phyloP scores from a whole-genome alignment of 1,140 invertebrate genomes.

The Lordiphosa stackelbergi region DNA sequence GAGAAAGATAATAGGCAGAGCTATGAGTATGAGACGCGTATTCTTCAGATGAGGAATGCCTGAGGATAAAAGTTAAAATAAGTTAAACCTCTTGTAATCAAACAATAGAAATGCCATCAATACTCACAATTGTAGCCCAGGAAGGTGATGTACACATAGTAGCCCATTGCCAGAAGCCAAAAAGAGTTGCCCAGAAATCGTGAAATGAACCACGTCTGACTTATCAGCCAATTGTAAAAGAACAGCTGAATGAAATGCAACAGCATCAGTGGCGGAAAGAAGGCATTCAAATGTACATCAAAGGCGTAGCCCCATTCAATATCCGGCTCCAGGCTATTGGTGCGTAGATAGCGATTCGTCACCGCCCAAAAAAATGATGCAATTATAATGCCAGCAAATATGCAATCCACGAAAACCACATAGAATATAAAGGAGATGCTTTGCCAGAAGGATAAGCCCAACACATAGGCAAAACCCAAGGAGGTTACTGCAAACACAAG shows the following conservation, averaged over 20 bases:
- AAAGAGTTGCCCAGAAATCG: conserved; percentile 94
- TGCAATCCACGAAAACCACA: conserved; percentile 96
- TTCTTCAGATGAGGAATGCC: conserved; percentile 94
- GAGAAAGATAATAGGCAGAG: conserved; percentile 88
- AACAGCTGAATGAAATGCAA: conserved; percentile 95
- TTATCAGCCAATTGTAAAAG: conserved; percentile 90
- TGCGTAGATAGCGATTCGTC: conserved; percentile 90
- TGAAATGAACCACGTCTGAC: conserved; percentile 85
- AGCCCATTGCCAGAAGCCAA: conserved; percentile 93
- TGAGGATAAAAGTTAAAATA: conserved; percentile 78
- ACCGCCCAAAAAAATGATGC: conserved; percentile 93
- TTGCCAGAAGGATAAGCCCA: conserved; percentile 85
- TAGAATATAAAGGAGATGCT: conserved; percentile 94
- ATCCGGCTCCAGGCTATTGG: conserved; percentile 83
- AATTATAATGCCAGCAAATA: conserved; percentile 90
- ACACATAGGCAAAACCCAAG: conserved; percentile 90
- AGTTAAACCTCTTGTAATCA: not conserved
- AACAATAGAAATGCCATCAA: not conserved
- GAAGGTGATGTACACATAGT: conserved; percentile 99
- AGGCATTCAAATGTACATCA: conserved; percentile 99
- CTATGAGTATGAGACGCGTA: conserved; percentile 91
- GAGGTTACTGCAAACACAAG: conserved; percentile 85
- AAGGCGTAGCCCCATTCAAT: conserved; percentile 99
- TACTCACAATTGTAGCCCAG: conserved; percentile 96
- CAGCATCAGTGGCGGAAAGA: conserved; percentile 94